Evolutionary conservation across 2,888 invertebrate genomes (phyloP).

Genomic region (Heliconius aoede): DNA sequence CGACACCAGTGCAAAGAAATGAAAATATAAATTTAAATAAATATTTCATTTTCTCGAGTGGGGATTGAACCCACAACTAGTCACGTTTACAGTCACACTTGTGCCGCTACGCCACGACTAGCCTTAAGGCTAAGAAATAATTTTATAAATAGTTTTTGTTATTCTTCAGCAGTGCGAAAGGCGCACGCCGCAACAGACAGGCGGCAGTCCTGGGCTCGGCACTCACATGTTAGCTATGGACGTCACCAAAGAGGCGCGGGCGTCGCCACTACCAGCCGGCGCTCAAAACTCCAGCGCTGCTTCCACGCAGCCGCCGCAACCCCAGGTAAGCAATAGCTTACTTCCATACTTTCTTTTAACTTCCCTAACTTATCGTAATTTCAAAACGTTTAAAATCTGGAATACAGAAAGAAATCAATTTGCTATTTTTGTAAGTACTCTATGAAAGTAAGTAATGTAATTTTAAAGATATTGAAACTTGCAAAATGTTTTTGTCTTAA

Average conservation of each 20-base stretch:
- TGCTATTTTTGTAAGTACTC: too few species aligned
- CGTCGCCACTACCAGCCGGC: conserved; percentile 72
- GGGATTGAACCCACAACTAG: too few species aligned
- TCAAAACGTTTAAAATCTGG: too few species aligned
- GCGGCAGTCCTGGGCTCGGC: conserved; percentile 74
- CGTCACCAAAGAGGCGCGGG: conserved; percentile 88
- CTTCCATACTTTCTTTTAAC: background rate
- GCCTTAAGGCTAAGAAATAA: too few species aligned
- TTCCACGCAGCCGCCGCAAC: conserved; percentile 64
- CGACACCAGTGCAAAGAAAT: too few species aligned
- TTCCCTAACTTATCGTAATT: background rate
- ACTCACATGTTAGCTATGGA: conserved; percentile 91
- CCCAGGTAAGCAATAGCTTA: conserved; percentile 60
- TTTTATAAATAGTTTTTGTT: background rate
- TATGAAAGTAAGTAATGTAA: too few species aligned
- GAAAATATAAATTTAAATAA: background rate
- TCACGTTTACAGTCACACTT: too few species aligned
- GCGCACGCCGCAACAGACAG: conserved; percentile 77
- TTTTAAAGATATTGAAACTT: too few species aligned
- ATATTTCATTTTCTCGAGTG: too few species aligned
- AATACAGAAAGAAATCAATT: too few species aligned
- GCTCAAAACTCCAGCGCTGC: conserved; percentile 62
- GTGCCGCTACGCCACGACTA: too few species aligned
- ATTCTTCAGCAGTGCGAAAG: conserved; percentile 73
- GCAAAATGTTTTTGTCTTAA: too few species aligned